Percentiles rank a stretch among this genome's conserved stretches.
Conservation (phyloP, 2,797 vertebrate genomes). For the Sebastes goodei region DNA sequence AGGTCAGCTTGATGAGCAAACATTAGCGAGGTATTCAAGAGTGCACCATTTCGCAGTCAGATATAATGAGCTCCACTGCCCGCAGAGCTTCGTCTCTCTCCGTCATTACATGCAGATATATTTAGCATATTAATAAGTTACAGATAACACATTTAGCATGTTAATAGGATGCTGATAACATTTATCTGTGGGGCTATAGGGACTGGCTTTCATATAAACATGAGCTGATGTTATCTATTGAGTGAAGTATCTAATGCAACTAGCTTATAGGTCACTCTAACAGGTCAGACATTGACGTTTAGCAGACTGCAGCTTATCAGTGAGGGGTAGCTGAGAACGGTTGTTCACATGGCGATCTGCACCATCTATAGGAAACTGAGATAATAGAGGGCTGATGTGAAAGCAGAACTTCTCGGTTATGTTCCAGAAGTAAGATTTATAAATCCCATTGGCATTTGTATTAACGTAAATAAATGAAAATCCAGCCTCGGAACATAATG, state of each 20-base stretch:
- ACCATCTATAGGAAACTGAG: background rate
- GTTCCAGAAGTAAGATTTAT: background rate
- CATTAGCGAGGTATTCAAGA: slow-evolving; percentile 57
- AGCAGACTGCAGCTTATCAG: background rate
- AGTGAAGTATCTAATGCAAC: slow-evolving; percentile 1
- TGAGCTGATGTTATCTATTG: background rate
- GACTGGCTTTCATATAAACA: background rate
- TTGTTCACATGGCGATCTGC: background rate
- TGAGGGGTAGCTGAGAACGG: too few relatives aligned
- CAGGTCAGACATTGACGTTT: background rate
- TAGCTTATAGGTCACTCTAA: background rate
- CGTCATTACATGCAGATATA: slow-evolving; percentile 37
- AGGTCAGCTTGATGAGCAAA: slow-evolving; percentile 65
- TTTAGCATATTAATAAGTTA: slow-evolving; percentile 61
- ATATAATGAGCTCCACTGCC: slow-evolving; percentile 60
- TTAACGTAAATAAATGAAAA: background rate
- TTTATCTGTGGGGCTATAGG: slow-evolving; percentile 20
- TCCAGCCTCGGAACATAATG: background rate
- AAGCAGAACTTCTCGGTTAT: background rate
- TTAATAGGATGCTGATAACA: slow-evolving; percentile 49
- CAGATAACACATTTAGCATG: slow-evolving; percentile 51
- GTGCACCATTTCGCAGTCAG: slow-evolving; percentile 32
- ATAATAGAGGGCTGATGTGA: background rate
- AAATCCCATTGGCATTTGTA: background rate
- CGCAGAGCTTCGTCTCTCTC: slow-evolving; percentile 42